These are phyloP conservation scores for Sturnira hondurensis DNA, from an alignment of 2,113 vertebrate species.

Conservation along the genomic window DNA sequence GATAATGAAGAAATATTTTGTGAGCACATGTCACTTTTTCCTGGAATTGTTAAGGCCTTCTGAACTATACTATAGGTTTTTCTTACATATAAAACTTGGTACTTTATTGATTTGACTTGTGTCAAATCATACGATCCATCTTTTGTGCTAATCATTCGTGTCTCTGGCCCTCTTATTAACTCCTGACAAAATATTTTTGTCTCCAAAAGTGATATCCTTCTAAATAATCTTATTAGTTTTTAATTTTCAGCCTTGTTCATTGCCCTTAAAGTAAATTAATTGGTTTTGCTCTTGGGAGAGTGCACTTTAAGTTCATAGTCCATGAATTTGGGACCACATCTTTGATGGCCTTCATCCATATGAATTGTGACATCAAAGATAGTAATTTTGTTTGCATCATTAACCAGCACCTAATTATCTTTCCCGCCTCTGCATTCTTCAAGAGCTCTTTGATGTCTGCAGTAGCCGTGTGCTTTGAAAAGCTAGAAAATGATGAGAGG, in stretches of 20 bases:
- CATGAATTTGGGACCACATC: not conserved
- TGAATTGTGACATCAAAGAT: constrained; percentile 58
- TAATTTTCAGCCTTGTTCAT: not conserved
- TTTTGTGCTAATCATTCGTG: not conserved
- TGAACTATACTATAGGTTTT: not conserved
- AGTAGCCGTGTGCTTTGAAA: constrained; percentile 20
- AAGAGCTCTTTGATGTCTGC: constrained; percentile 50
- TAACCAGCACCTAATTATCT: constrained; percentile 48
- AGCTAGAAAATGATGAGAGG: not conserved
- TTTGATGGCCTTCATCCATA: constrained; percentile 50
- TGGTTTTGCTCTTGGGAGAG: constrained; percentile 23
- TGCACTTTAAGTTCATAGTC: not conserved
- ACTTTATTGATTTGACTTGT: not conserved
- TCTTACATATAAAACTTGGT: not conserved
- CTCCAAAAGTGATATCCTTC: not conserved
- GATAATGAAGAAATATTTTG: not conserved
- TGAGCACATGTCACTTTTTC: not conserved
- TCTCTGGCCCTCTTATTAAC: not conserved
- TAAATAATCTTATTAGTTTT: constrained; percentile 33
- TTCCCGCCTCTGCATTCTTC: constrained; percentile 41
- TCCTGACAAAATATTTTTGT: not conserved
- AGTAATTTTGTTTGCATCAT: constrained; percentile 47
- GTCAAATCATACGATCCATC: not conserved
- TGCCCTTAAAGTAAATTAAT: constrained; percentile 30
- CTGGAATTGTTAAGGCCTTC: not conserved